Base-by-base conservation (phyloP, 30 jellyfish, hydroid and myxozoan genomes). In the Hydra vulgaris region DNA sequence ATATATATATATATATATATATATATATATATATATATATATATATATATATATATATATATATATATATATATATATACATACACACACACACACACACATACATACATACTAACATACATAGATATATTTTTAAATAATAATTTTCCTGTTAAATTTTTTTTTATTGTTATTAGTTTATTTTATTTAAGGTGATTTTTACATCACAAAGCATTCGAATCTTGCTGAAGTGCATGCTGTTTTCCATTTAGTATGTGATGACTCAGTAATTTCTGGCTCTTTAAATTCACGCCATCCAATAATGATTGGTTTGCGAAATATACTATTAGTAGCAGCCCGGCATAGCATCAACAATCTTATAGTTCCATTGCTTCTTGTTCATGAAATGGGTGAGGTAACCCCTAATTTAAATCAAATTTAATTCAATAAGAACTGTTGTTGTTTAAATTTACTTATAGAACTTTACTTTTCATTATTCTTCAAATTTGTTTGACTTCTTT, bases 361-460 rank as follows among this genome's bases (percentile, higher is more conserved):
- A 4, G 81, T 91, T 27, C 97, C 97, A 20, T 83, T 91, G 75
- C 87, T 91, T 1, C 18, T 91, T 83, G 95, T 83, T 25, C 96
- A 91, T 79, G 97, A 91, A 79, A 80, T 91, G 94, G 80, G 92
- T 0, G 97, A 90, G 95, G 97, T 90, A 90, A n/a, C n/a, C n/a
- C n/a, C n/a, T n/a, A n/a, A n/a, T n/a, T n/a, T n/a, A n/a, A n/a
- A n/a, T n/a, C n/a, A n/a, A n/a, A n/a, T n/a, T n/a, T n/a, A n/a
- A n/a, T n/a, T n/a, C n/a, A n/a, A n/a, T n/a, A n/a, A n/a, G n/a
- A n/a, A n/a, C n/a, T n/a, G n/a, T n/a, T n/a, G n/a, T n/a, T n/a
- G n/a, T n/a, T n/a, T n/a, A n/a, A n/a, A n/a, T n/a, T n/a, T n/a
- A n/a, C n/a, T n/a, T n/a, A n/a, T n/a, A n/a, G n/a, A n/a, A n/a